phyloP scores from a whole-genome alignment of 2,888 invertebrate genomes.

The Pterostichus madidus region DNA sequence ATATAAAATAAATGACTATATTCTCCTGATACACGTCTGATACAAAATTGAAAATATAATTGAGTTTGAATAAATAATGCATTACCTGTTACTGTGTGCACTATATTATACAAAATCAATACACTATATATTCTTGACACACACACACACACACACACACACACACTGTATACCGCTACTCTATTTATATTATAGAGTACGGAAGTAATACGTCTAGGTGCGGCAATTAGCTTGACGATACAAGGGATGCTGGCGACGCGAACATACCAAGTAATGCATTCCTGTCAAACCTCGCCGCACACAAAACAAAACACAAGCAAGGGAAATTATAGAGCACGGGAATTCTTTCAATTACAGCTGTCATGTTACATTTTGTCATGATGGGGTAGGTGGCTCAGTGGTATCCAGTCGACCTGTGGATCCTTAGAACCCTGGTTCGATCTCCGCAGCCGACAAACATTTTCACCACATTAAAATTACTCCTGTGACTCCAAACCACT shows the following conservation, averaged over 20 bases:
- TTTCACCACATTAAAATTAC: too few species aligned
- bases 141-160: neutral
- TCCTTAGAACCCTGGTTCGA: too few species aligned
- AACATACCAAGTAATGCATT: constrained; percentile 4
- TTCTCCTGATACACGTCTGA: neutral
- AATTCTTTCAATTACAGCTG: too few species aligned
- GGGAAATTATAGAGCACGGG: too few species aligned
- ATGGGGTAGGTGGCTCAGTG: too few species aligned
- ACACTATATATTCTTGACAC: neutral
- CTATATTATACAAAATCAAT: constrained; percentile 31
- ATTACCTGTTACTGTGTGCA: constrained; percentile 25
- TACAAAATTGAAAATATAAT: constrained; percentile 43
- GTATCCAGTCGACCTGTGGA: too few species aligned
- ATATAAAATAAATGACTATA: neutral
- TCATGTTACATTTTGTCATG: too few species aligned
- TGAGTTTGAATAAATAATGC: constrained; percentile 44
- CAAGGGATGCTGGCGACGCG: neutral
- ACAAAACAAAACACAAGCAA: constrained; percentile 4
- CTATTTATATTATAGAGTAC: constrained; percentile 16
- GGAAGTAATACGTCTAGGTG: constrained; percentile 27
- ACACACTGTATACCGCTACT: neutral
- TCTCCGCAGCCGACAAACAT: too few species aligned
- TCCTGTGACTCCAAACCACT: too few species aligned
- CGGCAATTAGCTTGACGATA: constrained; percentile 14
- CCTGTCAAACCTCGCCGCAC: constrained; percentile 20